Conservation (phyloP, 2,888 invertebrate species). For the Pristionchus japonicus region DNA sequence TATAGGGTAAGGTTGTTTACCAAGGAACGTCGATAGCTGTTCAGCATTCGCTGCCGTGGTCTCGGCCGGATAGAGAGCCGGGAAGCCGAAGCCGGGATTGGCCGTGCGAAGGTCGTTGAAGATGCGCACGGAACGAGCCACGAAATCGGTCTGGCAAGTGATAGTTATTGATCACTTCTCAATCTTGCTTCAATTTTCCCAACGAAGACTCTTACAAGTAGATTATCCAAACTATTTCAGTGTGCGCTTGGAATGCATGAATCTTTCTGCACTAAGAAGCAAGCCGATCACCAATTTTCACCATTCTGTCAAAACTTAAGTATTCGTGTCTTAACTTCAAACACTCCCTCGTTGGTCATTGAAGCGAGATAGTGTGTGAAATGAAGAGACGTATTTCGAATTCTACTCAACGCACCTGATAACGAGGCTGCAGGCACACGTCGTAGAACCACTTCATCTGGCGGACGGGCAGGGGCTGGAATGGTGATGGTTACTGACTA, state of each 20-base stretch:
- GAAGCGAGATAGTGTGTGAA: not conserved
- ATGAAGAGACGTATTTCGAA: too few relatives aligned
- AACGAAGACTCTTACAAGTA: too few relatives aligned
- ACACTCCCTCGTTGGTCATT: not conserved
- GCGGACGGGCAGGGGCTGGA: constrained; percentile 28
- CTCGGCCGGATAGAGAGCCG: not conserved
- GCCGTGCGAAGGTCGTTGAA: not conserved
- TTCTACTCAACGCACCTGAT: not conserved
- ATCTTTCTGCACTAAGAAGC: too few relatives aligned
- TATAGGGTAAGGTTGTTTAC: not conserved
- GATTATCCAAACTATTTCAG: too few relatives aligned
- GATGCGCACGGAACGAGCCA: not conserved
- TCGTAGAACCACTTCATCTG: constrained; percentile 41
- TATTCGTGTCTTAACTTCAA: not conserved
- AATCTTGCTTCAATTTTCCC: too few relatives aligned
- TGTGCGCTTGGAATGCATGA: too few relatives aligned
- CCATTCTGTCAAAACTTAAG: too few relatives aligned
- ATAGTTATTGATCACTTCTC: too few relatives aligned
- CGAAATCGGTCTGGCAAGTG: too few relatives aligned
- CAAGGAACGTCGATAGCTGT: not conserved
- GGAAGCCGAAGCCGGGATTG: not conserved
- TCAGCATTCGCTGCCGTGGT: not conserved
- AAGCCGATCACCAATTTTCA: too few relatives aligned
- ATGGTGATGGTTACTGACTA: not conserved
- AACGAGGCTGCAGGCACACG: too few relatives aligned